Evolutionary conservation across 1,140 invertebrate species (phyloP).

Genomic region (Ceratoteleas bidentatus): DNA sequence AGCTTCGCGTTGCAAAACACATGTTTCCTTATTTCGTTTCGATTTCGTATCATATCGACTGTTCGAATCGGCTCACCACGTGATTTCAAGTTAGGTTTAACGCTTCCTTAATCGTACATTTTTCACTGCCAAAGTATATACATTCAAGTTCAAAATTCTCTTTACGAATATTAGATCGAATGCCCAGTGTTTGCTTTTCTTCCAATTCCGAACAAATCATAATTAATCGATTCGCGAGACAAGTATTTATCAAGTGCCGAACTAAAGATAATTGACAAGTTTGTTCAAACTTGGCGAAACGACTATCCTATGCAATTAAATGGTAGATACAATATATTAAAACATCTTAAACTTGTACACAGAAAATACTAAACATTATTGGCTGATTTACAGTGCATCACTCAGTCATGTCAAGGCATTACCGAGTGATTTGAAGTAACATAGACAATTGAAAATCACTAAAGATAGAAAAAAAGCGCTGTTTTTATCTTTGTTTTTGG

Average conservation of each 20-base stretch:
- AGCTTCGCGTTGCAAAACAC: constrained; percentile 28
- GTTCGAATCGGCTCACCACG: too few species aligned
- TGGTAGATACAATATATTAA: constrained; percentile 42
- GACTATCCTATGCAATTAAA: constrained; percentile 15
- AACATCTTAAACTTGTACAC: constrained; percentile 44
- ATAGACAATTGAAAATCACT: too few species aligned
- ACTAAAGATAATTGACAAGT: constrained; percentile 9
- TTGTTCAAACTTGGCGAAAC: constrained; percentile 7
- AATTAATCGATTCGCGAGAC: constrained; percentile 11
- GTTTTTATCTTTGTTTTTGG: too few species aligned
- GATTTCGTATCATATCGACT: too few species aligned
- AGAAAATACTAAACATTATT: too few species aligned
- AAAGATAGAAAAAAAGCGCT: too few species aligned
- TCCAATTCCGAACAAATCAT: constrained; percentile 6
- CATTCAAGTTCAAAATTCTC: background rate
- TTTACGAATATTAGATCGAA: constrained; percentile 15
- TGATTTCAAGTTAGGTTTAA: too few species aligned
- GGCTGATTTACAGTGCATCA: too few species aligned
- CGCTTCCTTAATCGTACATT: too few species aligned
- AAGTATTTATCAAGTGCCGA: constrained; percentile 17
- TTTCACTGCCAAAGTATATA: too few species aligned
- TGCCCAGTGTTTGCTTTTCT: constrained; percentile 22
- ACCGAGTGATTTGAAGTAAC: too few species aligned
- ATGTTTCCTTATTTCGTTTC: constrained; percentile 11
- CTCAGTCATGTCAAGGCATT: too few species aligned